Evolutionary conservation across 2,113 vertebrate genomes (phyloP).

Genomic region (Otolemur garnettii): DNA sequence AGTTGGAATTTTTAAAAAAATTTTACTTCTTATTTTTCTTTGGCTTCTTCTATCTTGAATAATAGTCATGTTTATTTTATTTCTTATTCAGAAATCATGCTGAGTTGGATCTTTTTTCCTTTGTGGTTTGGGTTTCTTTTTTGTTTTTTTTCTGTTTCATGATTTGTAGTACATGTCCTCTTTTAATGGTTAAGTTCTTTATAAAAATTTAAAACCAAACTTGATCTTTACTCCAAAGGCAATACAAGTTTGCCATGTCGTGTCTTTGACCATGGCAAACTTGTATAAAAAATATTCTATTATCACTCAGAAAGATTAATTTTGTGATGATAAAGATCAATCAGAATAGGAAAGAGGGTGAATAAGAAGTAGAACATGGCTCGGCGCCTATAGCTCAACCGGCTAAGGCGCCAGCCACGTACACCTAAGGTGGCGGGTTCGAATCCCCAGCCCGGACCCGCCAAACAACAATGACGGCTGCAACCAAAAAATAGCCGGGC

Average conservation of each 20-base stretch:
- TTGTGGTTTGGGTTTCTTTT: neutral
- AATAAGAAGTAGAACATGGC: too few relatives aligned
- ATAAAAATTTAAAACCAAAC: conserved; percentile 29
- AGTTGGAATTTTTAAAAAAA: neutral
- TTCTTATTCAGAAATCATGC: conserved; percentile 23
- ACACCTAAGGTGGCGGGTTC: too few relatives aligned
- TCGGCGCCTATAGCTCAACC: too few relatives aligned
- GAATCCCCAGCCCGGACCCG: too few relatives aligned
- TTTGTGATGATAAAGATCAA: neutral
- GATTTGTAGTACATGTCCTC: neutral
- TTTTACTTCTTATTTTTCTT: conserved; percentile 26
- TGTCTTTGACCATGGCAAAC: too few relatives aligned
- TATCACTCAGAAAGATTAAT: neutral
- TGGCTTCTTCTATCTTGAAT: conserved; percentile 25
- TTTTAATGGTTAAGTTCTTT: conserved; percentile 2
- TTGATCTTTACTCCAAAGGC: conserved; percentile 23
- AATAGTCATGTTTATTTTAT: conserved; percentile 51
- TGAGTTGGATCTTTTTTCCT: neutral
- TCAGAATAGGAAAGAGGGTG: neutral
- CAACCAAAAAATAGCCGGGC: too few relatives aligned
- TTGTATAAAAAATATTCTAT: too few relatives aligned
- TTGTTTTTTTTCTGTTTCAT: neutral
- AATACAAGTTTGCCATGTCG: too few relatives aligned
- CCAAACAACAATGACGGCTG: too few relatives aligned
- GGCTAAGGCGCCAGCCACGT: too few relatives aligned